Evolutionary conservation across 2,888 invertebrate genomes (phyloP).

Genomic region (Cenopis cana): DNA sequence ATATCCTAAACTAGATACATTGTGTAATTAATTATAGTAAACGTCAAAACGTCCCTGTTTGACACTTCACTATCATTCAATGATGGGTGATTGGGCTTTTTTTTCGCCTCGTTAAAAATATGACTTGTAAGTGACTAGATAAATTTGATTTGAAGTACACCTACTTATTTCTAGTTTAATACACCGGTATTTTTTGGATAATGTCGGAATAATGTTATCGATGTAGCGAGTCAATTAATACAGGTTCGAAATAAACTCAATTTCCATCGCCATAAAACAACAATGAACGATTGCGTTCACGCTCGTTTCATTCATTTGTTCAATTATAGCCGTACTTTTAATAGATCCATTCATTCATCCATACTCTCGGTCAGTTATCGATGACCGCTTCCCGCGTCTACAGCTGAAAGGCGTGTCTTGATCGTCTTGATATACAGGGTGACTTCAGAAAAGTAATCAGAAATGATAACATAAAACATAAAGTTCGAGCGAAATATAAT

Average conservation of each 20-base stretch:
- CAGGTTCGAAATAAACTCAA: conserved; percentile 20
- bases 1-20: no score
- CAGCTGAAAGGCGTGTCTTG: conserved; percentile 35
- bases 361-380: conserved; percentile 39
- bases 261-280: conserved; percentile 22
- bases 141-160: no score
- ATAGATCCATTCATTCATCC: conserved; percentile 36
- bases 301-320: conserved; percentile 34
- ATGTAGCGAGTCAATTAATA: neutral
- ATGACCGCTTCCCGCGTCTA: conserved; percentile 25
- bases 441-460: neutral
- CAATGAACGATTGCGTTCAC: conserved; percentile 36
- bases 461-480: neutral
- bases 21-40: no score
- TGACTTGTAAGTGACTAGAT: no score
- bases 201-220: no score
- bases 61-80: no score
- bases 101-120: no score
- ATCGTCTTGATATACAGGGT: neutral
- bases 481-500: neutral
- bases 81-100: no score
- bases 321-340: conserved; percentile 39
- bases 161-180: no score
- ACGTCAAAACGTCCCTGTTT: no score
- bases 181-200: no score